These are phyloP conservation scores for Neosilurus hyrtlii DNA, from an alignment of 2,797 vertebrate genomes.

Conservation along the genomic window DNA sequence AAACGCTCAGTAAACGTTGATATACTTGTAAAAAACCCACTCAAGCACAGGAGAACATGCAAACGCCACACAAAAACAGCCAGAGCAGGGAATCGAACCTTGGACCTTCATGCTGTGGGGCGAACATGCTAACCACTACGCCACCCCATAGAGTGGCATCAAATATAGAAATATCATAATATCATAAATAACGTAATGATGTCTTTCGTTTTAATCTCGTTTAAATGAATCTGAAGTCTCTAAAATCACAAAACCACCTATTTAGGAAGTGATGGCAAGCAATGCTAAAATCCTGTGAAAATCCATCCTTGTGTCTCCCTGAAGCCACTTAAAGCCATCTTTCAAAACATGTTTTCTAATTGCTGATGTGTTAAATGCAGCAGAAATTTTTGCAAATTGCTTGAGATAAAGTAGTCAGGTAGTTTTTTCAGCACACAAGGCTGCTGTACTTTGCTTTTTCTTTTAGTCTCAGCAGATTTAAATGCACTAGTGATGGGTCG, in stretches of 20 bases:
- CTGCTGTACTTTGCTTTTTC: not conserved
- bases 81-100: too few species aligned
- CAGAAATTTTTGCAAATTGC: not conserved
- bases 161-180: slow-evolving; percentile 78
- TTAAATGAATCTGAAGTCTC: slow-evolving; percentile 33
- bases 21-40: too few species aligned
- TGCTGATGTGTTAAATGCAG: slow-evolving; percentile 20
- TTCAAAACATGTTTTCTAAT: not conserved
- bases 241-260: slow-evolving; percentile 14
- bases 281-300: not conserved
- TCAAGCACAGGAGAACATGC: too few species aligned
- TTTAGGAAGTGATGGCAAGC: slow-evolving; percentile 40
- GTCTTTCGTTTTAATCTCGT: slow-evolving; percentile 61
- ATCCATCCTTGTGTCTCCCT: not conserved
- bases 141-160: slow-evolving; percentile 71
- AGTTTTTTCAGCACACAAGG: not conserved
- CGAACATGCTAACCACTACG: too few species aligned
- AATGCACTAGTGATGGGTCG: slow-evolving; percentile 81
- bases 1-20: too few species aligned
- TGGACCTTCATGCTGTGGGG: too few species aligned
- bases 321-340: not conserved
- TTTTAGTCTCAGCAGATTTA: slow-evolving; percentile 88
- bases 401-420: slow-evolving; percentile 4
- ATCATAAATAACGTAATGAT: slow-evolving; percentile 79
- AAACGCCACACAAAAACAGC: too few species aligned